Base-by-base conservation (phyloP, 1,140 invertebrate genomes). In the Eurosta solidaginis region DNA sequence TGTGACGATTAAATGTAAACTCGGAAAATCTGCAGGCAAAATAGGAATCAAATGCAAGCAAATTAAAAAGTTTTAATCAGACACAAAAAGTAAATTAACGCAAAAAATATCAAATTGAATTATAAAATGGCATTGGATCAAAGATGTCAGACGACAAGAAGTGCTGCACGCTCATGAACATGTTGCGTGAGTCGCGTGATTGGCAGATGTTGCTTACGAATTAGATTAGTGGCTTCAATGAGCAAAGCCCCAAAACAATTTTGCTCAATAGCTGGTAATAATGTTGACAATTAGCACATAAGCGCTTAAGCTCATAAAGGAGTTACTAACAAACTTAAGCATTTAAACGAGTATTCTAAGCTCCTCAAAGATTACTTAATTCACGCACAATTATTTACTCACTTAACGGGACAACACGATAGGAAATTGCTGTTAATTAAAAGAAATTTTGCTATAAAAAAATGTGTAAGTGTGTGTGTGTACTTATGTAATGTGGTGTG, bases 171-270 rank as follows among this genome's bases (percentile, higher is more conserved):
- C n/a, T 29, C 14, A 27, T 3, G 0, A 40, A 20, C 52, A 54
- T 29, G 59, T 42, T 40, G 59, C 59, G 17, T 68, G 59, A 68
- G 59, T 42, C 22, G 59, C 59, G 17, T 68, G 59, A 68, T 68
- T 68, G 59, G 33, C 33, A 68, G 33, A 68, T 68, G 59, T 7
- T 40, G 59, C n/a, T 9, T 68, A 33, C 27, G 59, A 6, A 68
- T 68, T 29, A 33, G 59, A 68, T 68, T 68, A 68, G 33, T 7
- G 59, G 59, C 20, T 68, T 17, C 1, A 68, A 33, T n/a, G 33
- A 40, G 33, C 33, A 68, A 36, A 3, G 2, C n/a, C 59, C n/a
- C n/a, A n/a, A 68, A 68, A n/a, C 14, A 40, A 10, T 40, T 68
- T 40, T 2, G 40, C 59, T 42, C 59, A 68, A 68, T 68, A 27